A percentile compares a stretch with the other conserved stretches of the same genome.
phyloP scores from a whole-genome alignment of 2,797 vertebrate genomes.

The Vespertilio murinus region DNA sequence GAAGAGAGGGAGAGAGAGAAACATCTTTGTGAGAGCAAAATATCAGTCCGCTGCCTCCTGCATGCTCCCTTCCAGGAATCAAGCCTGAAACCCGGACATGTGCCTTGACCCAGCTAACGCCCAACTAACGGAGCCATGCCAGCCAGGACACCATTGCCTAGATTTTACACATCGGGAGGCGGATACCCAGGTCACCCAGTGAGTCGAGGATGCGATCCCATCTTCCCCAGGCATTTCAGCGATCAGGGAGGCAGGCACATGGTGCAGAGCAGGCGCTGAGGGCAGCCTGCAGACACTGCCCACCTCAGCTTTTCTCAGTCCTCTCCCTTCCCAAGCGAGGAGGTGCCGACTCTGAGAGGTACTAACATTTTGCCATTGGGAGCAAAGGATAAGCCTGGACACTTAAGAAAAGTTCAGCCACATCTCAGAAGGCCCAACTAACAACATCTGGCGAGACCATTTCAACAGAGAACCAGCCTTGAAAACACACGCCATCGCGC shows the following conservation, averaged over 20 bases:
- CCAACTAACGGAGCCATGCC: neutral
- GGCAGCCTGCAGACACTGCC: neutral
- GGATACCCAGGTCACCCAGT: neutral
- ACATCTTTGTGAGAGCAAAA: neutral
- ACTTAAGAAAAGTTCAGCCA: constrained; percentile 42
- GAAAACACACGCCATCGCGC: constrained; percentile 26
- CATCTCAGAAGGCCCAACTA: constrained; percentile 11
- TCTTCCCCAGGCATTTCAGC: neutral
- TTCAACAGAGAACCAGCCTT: constrained; percentile 50
- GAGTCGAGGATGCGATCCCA: neutral
- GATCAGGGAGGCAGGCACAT: too few species aligned
- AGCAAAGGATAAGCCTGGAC: neutral
- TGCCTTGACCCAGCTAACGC: neutral
- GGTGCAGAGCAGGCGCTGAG: neutral
- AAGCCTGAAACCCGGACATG: neutral
- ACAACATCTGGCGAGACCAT: constrained; percentile 70
- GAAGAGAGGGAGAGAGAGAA: neutral
- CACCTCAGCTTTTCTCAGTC: neutral
- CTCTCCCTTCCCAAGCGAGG: neutral
- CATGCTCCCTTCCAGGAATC: neutral
- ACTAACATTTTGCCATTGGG: neutral
- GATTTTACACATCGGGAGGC: constrained; percentile 34
- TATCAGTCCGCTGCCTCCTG: neutral
- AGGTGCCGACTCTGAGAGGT: neutral
- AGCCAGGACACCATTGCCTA: neutral